Conservation (phyloP, 2,797 vertebrate genomes). For the Diceros bicornis region DNA sequence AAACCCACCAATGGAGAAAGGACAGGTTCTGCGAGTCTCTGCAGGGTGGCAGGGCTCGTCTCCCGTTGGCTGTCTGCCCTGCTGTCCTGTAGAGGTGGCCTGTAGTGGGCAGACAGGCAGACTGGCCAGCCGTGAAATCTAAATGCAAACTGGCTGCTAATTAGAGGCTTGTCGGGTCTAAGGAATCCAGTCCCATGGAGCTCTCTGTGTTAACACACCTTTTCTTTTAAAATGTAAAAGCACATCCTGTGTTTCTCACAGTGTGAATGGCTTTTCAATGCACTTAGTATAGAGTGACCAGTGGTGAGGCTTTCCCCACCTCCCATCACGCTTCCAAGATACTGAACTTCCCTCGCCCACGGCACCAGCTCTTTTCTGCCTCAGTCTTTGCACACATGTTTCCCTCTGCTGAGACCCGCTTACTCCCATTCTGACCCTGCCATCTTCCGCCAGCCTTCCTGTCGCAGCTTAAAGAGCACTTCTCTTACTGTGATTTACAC, state of each 20-base stretch:
- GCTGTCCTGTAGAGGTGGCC: conserved; percentile 70
- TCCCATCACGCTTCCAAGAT: fast-evolving
- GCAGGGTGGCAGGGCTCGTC: neutral
- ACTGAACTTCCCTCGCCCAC: fast-evolving
- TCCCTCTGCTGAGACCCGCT: fast-evolving
- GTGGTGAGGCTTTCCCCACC: too few species aligned
- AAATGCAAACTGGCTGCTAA: conserved; percentile 71
- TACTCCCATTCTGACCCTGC: fast-evolving
- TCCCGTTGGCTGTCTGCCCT: conserved; percentile 58
- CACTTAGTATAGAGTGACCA: neutral
- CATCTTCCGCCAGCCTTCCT: neutral
- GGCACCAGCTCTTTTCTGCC: neutral
- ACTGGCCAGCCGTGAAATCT: conserved; percentile 81
- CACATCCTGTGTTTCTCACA: neutral
- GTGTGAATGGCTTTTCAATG: neutral
- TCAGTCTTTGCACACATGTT: fast-evolving
- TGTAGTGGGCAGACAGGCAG: conserved; percentile 55
- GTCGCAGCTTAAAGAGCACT: neutral
- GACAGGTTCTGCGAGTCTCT: neutral
- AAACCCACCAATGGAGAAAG: conserved; percentile 28
- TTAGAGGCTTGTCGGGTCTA: conserved; percentile 70
- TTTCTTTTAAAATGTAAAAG: neutral
- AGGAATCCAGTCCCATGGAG: conserved; percentile 49
- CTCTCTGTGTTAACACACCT: conserved; percentile 54
- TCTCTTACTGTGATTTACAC: neutral